Conservation (phyloP, 2,797 vertebrate species). For the Australoheros facetus region DNA sequence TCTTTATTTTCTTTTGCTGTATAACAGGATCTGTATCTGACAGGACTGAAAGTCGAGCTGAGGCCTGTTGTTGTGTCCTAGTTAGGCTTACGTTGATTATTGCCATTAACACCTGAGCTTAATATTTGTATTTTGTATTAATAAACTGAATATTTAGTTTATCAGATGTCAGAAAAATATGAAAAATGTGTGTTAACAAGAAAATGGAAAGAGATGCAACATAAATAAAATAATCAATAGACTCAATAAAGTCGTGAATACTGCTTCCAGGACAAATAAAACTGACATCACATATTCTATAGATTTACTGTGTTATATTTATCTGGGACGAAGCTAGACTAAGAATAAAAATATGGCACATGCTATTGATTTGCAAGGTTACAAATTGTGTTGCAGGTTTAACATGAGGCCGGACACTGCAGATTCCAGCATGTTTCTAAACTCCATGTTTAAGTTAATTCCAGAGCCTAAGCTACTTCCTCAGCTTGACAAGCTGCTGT, state of each 20-base stretch:
- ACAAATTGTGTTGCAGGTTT: slow-evolving; percentile 25
- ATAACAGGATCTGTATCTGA: too few species aligned
- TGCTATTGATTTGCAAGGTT: slow-evolving; percentile 34
- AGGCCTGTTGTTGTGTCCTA: background rate
- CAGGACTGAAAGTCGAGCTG: background rate
- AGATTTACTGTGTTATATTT: background rate
- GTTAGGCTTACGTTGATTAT: background rate
- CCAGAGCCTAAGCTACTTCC: slow-evolving; percentile 69
- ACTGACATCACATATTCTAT: background rate
- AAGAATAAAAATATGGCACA: background rate
- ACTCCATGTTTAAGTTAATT: slow-evolving; percentile 71
- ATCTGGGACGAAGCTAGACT: background rate
- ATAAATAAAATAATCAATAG: too few species aligned
- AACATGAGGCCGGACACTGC: slow-evolving; percentile 16
- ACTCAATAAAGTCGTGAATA: too few species aligned
- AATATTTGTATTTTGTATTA: accelerated
- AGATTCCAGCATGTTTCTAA: slow-evolving; percentile 49
- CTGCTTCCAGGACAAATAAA: background rate
- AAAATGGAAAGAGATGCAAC: too few species aligned
- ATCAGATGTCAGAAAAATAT: background rate
- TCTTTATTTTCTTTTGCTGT: background rate
- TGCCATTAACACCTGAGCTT: background rate
- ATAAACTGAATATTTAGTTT: too few species aligned
- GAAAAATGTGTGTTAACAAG: too few species aligned
- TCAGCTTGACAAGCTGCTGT: slow-evolving; percentile 72